phyloP scores from a whole-genome alignment of 2,113 vertebrate genomes.

The Bubo bubo region DNA sequence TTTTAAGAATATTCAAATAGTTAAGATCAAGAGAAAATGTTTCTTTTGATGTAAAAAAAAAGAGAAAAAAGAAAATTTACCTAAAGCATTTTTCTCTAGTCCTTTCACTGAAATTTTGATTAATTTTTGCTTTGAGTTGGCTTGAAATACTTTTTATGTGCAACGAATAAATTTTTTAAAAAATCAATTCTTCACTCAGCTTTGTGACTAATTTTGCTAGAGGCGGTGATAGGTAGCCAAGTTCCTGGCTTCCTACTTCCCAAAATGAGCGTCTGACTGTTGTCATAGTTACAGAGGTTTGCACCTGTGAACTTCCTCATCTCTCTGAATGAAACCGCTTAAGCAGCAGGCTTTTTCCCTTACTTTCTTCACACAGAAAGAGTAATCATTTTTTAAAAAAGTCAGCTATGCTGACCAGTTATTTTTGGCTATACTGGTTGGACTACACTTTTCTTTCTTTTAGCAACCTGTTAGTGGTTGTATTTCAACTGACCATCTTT shows the following conservation, averaged over 20 bases:
- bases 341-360: neutral
- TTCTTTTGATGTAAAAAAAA: neutral
- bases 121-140: neutral
- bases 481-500: neutral
- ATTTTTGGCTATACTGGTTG: neutral
- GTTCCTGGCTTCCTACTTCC: neutral
- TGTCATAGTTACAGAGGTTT: neutral
- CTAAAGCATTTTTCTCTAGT: neutral
- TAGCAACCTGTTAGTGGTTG: neutral
- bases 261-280: neutral
- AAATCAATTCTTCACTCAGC: neutral
- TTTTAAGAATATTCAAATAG: neutral
- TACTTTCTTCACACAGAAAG: neutral
- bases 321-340: neutral
- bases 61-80: neutral
- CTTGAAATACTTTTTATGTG: neutral
- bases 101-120: neutral
- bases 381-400: neutral
- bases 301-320: neutral
- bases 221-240: neutral
- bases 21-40: neutral
- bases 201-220: neutral
- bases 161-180: neutral
- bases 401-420: neutral
- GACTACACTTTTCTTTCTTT: neutral